phyloP scores from a whole-genome alignment of 2,113 vertebrate genomes.

The Apistogramma diplotaenia region DNA sequence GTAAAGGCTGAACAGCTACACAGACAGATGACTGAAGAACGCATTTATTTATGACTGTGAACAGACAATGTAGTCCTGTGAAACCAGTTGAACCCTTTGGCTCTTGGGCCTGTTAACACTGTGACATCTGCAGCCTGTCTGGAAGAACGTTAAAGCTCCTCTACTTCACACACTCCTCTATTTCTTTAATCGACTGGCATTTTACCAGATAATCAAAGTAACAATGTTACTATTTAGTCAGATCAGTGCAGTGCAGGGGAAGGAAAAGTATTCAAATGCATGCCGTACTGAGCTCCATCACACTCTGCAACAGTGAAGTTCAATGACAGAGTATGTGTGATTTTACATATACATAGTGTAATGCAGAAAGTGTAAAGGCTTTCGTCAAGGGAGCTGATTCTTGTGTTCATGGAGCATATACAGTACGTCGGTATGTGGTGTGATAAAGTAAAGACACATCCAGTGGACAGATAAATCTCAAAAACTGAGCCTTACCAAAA shows the following conservation, averaged over 20 bases:
- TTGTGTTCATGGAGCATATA: not conserved
- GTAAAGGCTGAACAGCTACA: not conserved
- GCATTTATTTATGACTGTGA: not conserved
- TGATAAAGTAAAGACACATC: not conserved
- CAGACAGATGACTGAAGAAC: not conserved
- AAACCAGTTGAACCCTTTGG: not conserved
- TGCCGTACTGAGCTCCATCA: not conserved
- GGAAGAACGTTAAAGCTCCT: not conserved
- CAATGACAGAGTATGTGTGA: not conserved
- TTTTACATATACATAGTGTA: not conserved
- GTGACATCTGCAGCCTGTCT: not conserved
- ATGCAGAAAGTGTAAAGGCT: not conserved
- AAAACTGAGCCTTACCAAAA: conserved; percentile 47
- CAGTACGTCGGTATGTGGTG: not conserved
- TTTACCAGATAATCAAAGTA: not conserved
- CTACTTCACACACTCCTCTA: not conserved
- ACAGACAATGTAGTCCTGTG: not conserved
- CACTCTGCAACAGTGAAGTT: not conserved
- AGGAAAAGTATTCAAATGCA: not conserved
- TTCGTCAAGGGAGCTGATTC: not conserved
- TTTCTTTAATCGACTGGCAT: not conserved
- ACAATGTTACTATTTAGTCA: not conserved
- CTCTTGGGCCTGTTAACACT: not conserved
- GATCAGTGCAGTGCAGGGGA: not conserved
- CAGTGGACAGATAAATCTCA: not conserved